Base-by-base conservation (phyloP, 2,113 vertebrate species). In the Azemiops feae region DNA sequence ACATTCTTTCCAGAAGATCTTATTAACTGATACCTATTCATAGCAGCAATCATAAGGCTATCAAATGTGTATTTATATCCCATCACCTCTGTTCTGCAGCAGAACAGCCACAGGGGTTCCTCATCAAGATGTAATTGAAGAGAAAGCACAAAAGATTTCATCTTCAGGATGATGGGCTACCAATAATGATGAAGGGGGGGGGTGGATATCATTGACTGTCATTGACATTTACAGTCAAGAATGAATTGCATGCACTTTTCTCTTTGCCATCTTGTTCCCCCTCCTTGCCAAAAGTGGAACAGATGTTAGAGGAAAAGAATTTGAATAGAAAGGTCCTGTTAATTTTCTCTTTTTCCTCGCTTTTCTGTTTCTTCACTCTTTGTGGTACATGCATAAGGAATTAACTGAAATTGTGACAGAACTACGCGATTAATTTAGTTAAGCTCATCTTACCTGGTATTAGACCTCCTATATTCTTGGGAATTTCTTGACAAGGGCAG, bases 41-140 rank as follows among this genome's bases (percentile, higher is more conserved):
- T 11, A 94, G 91, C 58, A 94, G 89, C 92, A 81, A 92, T 95
- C 90, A 53, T 94, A 94, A 94, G 92, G 69, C 50, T 8, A 43
- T 87, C 18, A 95, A 94, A 95, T 27, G 27, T 64, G 88, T 94
- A 93, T 94, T 94, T 93, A 88, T 6, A 2, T 39, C 92, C 53
- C 52, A 50, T 95, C 94, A 64, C 88, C 89, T 92, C 52, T 55
- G 14, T 0, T 14, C 92, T 92, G 30, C 91, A 93, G 85, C 88
- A 45, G 55, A 50, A 93, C 43, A 12, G n/a, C 45, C 93, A 74
- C 87, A 93, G 90, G 1, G 1, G 0, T 34, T 91, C 91, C 91
- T 90, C 53, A 89, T 89, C 11, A 89, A 87, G 91, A 92, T 34
- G 87, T 87, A 85, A 74, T 47, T 2, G 89, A 58, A 87, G 86